Conservation (phyloP, 2,113 vertebrate genomes). For the Saimiri boliviensis region DNA sequence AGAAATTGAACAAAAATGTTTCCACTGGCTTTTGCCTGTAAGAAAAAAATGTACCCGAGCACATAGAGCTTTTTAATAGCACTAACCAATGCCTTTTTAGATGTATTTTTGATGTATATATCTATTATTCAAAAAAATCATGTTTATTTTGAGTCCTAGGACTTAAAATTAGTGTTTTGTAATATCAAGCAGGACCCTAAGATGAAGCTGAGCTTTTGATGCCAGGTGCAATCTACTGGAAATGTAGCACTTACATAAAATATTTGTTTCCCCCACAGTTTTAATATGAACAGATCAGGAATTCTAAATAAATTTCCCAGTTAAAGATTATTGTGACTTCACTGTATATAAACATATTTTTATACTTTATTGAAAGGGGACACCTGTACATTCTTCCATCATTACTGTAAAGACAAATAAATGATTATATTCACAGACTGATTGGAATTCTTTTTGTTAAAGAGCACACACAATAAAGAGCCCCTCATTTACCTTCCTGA, state of each 20-base stretch:
- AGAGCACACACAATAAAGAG: neutral
- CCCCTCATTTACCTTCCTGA: neutral
- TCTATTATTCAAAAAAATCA: slow-evolving; percentile 87
- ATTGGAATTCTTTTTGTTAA: slow-evolving; percentile 67
- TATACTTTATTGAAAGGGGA: slow-evolving; percentile 89
- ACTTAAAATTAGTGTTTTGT: slow-evolving; percentile 85
- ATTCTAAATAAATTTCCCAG: slow-evolving; percentile 78
- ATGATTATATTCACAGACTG: slow-evolving; percentile 89
- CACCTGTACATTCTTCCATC: slow-evolving; percentile 89
- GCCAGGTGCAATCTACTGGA: slow-evolving; percentile 90
- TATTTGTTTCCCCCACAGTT: slow-evolving; percentile 71
- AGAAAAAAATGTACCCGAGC: slow-evolving; percentile 81
- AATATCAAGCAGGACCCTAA: slow-evolving; percentile 81
- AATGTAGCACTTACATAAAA: slow-evolving; percentile 84
- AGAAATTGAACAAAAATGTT: slow-evolving; percentile 80
- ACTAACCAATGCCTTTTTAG: slow-evolving; percentile 89
- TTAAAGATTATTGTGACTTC: slow-evolving; percentile 81
- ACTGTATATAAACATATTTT: slow-evolving; percentile 92
- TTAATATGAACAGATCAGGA: slow-evolving; percentile 80
- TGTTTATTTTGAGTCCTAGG: slow-evolving; percentile 88
- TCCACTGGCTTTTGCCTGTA: slow-evolving; percentile 80
- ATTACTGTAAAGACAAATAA: slow-evolving; percentile 91
- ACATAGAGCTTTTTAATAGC: slow-evolving; percentile 87
- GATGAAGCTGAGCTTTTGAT: slow-evolving; percentile 83
- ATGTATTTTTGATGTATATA: slow-evolving; percentile 91